These are phyloP conservation scores for Hyles lineata DNA, from an alignment of 2,888 invertebrate species.

Conservation along the genomic window DNA sequence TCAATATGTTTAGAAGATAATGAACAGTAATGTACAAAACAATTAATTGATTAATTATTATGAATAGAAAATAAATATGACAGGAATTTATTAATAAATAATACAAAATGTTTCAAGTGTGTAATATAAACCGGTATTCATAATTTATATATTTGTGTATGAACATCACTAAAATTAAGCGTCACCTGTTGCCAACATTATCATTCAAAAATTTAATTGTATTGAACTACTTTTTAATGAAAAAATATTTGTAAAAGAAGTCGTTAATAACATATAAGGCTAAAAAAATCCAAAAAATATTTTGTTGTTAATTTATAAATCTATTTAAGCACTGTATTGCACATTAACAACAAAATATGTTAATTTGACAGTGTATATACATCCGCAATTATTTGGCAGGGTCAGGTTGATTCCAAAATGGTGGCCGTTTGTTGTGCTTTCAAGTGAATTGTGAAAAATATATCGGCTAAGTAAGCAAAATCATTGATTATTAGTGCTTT, in stretches of 20 bases:
- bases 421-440: slow-evolving; percentile 85
- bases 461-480: slow-evolving; percentile 54
- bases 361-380: slow-evolving; percentile 47
- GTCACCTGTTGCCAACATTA: slow-evolving; percentile 32
- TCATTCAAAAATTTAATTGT: slow-evolving; percentile 10
- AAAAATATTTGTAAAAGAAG: not conserved
- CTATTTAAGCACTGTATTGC: not conserved
- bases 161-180: slow-evolving; percentile 31
- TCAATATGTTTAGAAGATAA: too few species aligned
- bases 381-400: slow-evolving; percentile 64
- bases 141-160: not conserved
- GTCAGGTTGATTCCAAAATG: slow-evolving; percentile 81
- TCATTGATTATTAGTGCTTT: slow-evolving; percentile 15
- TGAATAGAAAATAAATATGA: too few species aligned
- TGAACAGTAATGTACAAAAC: too few species aligned
- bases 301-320: not conserved
- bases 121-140: too few species aligned
- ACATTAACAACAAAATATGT: not conserved
- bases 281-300: not conserved
- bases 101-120: too few species aligned
- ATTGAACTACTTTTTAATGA: not conserved
- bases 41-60: too few species aligned
- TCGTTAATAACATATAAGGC: too few species aligned
- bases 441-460: slow-evolving; percentile 63
- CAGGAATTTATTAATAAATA: too few species aligned